These are phyloP conservation scores for Typhlichthys subterraneus DNA, from an alignment of 2,797 vertebrate genomes.

Conservation along the genomic window DNA sequence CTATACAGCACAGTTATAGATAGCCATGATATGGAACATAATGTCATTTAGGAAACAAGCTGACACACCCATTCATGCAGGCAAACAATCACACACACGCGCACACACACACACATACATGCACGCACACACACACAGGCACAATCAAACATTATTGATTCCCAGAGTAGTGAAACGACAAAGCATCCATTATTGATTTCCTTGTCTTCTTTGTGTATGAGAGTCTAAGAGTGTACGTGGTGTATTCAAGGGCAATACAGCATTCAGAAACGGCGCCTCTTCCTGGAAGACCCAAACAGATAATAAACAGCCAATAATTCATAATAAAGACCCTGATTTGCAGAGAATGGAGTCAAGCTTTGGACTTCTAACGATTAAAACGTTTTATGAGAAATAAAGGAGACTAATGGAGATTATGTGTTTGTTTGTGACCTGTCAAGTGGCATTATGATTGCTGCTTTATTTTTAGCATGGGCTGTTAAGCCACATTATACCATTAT, in stretches of 20 bases:
- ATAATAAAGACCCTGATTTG: too few relatives aligned
- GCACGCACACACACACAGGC: slow-evolving; percentile 24
- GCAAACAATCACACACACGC: slow-evolving; percentile 42
- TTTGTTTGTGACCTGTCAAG: slow-evolving; percentile 28
- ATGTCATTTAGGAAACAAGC: slow-evolving; percentile 52
- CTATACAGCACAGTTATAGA: slow-evolving; percentile 44
- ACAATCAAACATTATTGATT: slow-evolving; percentile 68
- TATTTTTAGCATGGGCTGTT: slow-evolving; percentile 49
- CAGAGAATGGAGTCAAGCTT: slow-evolving; percentile 4
- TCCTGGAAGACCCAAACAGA: slow-evolving; percentile 46
- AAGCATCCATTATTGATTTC: slow-evolving; percentile 74
- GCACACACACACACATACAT: slow-evolving; percentile 18
- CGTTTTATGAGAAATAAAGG: too few relatives aligned
- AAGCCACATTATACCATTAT: slow-evolving; percentile 47
- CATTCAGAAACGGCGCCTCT: slow-evolving; percentile 32
- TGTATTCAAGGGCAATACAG: slow-evolving; percentile 71
- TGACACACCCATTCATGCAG: slow-evolving; percentile 56
- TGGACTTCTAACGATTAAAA: slow-evolving; percentile 24
- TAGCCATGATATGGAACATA: slow-evolving; percentile 48
- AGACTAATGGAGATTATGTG: background rate
- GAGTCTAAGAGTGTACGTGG: slow-evolving; percentile 62
- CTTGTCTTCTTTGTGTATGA: slow-evolving; percentile 66
- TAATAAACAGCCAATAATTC: slow-evolving; percentile 22
- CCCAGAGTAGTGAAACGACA: slow-evolving; percentile 67
- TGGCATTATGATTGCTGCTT: slow-evolving; percentile 28